Conservation (phyloP, 1,140 invertebrate genomes). For the Orchestia grillus region DNA sequence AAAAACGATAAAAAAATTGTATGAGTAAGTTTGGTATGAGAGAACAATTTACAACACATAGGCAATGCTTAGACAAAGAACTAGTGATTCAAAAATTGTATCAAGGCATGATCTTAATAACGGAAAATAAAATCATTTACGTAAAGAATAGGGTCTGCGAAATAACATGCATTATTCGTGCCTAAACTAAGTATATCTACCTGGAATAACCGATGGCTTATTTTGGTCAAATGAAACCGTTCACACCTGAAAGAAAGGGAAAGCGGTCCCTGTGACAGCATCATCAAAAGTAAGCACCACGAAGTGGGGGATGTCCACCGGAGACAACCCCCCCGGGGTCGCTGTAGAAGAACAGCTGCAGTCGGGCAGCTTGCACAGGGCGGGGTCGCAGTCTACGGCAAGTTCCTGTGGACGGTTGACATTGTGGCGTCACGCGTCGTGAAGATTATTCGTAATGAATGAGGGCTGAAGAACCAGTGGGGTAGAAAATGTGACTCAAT, state of each 20-base stretch:
- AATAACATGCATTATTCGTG: no score
- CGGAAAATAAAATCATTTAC: no score
- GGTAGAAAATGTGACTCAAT: background rate
- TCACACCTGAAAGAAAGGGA: slow-evolving; percentile 73
- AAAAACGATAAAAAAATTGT: no score
- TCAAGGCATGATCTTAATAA: no score
- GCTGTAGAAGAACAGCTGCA: slow-evolving; percentile 96
- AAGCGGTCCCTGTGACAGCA: slow-evolving; percentile 89
- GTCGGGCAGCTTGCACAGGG: slow-evolving; percentile 85
- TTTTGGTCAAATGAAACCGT: no score
- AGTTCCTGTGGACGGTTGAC: background rate
- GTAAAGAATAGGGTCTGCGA: no score
- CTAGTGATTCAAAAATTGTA: background rate
- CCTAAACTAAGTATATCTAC: no score
- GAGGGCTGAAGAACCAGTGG: background rate
- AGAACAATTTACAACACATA: no score
- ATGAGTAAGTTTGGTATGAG: no score
- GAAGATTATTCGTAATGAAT: background rate
- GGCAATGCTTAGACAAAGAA: background rate
- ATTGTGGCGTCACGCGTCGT: no score
- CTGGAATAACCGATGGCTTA: no score
- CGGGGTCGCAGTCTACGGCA: background rate
- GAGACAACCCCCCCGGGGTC: slow-evolving; percentile 71
- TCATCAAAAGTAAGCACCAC: slow-evolving; percentile 96
- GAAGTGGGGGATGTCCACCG: slow-evolving; percentile 82